Percentiles rank a stretch among this genome's conserved stretches.
Evolutionary conservation across 2,888 invertebrate species (phyloP).

Genomic region (Hecatera dysodea): DNA sequence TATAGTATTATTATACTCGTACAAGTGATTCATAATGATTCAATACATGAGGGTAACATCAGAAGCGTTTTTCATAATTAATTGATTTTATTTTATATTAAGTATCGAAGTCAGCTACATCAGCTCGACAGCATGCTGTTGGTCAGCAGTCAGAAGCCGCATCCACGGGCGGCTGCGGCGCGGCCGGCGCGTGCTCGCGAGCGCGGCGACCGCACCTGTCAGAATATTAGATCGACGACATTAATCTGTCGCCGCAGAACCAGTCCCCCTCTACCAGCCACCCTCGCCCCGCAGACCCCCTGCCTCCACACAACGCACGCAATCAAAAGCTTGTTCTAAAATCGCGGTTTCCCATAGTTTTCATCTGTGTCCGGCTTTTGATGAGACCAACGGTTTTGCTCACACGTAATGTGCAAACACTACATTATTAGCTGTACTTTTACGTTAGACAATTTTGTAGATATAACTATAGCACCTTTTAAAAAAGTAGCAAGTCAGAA

Average conservation of each 20-base stretch:
- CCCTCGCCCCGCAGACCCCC: slow-evolving; percentile 23
- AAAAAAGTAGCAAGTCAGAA: background rate
- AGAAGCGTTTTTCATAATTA: background rate
- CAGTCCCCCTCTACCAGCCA: slow-evolving; percentile 7
- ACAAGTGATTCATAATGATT: background rate
- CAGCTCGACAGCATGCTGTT: background rate
- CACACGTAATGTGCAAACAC: slow-evolving; percentile 6
- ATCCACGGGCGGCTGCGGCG: slow-evolving; percentile 43
- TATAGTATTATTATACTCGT: too few species aligned
- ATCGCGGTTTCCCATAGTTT: slow-evolving; percentile 81
- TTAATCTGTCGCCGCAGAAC: slow-evolving; percentile 81
- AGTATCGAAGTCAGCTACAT: background rate
- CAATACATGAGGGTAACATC: background rate
- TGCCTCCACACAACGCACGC: slow-evolving; percentile 68
- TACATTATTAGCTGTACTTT: background rate
- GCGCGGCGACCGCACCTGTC: slow-evolving; percentile 80
- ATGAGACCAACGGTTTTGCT: slow-evolving; percentile 52
- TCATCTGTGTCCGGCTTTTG: slow-evolving; percentile 81
- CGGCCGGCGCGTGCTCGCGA: slow-evolving; percentile 43
- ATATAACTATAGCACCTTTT: background rate
- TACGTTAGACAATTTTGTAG: background rate
- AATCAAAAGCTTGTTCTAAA: slow-evolving; percentile 86
- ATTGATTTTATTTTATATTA: background rate
- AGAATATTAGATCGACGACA: slow-evolving; percentile 87
- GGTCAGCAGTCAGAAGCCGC: slow-evolving; percentile 40